phyloP scores from a whole-genome alignment of 2,888 invertebrate species.

The Allacma fusca region DNA sequence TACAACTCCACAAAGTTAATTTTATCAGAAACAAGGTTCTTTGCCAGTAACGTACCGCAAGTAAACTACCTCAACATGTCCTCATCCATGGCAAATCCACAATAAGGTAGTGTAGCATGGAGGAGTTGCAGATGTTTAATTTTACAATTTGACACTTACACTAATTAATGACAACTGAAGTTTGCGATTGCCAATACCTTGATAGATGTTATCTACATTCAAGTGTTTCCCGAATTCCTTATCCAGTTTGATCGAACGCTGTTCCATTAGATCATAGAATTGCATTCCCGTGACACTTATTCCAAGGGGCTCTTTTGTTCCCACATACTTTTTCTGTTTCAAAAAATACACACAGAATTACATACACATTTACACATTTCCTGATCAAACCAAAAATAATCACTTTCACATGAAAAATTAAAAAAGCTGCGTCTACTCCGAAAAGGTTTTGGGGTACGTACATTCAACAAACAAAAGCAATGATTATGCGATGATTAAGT shows the following conservation, averaged over 20 bases:
- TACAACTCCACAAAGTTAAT: no score
- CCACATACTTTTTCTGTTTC: constrained; percentile 73
- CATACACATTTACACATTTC: background rate
- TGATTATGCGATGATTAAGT: background rate
- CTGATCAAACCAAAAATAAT: background rate
- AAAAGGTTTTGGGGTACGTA: background rate
- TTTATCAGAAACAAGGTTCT: no score
- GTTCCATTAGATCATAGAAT: constrained; percentile 72
- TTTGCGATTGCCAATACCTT: constrained; percentile 68
- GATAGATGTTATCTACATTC: constrained; percentile 74
- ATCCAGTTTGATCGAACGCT: constrained; percentile 73
- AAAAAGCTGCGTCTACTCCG: no score
- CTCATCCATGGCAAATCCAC: no score
- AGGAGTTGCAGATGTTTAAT: constrained; percentile 24
- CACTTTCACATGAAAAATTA: background rate
- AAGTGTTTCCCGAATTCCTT: constrained; percentile 84
- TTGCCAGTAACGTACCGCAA: no score
- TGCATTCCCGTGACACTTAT: constrained; percentile 88
- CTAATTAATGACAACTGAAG: constrained; percentile 22
- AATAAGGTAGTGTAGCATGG: no score
- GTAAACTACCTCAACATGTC: no score
- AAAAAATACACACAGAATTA: constrained; percentile 13
- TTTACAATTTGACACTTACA: background rate
- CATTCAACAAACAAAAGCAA: background rate
- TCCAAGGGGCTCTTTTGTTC: constrained; percentile 76